Conservation (phyloP, 2,888 invertebrate species). For the Phorcus lineatus region DNA sequence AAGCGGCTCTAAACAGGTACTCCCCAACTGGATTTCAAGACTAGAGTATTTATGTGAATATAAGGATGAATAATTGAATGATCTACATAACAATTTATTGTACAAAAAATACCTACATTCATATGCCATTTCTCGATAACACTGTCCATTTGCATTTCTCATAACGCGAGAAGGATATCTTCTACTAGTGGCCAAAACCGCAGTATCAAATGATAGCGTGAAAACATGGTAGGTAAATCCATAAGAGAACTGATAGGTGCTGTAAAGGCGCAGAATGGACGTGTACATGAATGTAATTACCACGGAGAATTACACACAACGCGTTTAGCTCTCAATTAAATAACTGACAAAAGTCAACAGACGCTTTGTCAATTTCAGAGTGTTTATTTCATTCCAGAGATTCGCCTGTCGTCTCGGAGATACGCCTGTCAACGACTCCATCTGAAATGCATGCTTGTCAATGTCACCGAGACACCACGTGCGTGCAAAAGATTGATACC, state of each 20-base stretch:
- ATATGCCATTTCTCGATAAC: too few species aligned
- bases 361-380: neutral
- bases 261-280: neutral
- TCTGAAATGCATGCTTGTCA: neutral
- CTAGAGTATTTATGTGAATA: too few species aligned
- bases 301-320: neutral
- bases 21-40: too few species aligned
- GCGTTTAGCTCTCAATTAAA: slow-evolving; percentile 1
- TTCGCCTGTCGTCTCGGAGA: neutral
- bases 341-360: neutral
- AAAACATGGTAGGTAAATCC: too few species aligned
- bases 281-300: neutral
- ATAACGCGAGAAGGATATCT: too few species aligned
- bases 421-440: slow-evolving; percentile 1
- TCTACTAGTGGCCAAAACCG: too few species aligned
- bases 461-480: neutral
- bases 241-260: neutral
- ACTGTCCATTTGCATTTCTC: too few species aligned
- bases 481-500: neutral
- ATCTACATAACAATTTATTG: too few species aligned
- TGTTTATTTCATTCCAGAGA: slow-evolving; percentile 2
- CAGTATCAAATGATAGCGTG: too few species aligned
- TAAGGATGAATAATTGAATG: too few species aligned
- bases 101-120: too few species aligned
- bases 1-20: too few species aligned